These are phyloP conservation scores for Antigone vipio DNA, from an alignment of 2,113 vertebrate genomes.

Conservation along the genomic window DNA sequence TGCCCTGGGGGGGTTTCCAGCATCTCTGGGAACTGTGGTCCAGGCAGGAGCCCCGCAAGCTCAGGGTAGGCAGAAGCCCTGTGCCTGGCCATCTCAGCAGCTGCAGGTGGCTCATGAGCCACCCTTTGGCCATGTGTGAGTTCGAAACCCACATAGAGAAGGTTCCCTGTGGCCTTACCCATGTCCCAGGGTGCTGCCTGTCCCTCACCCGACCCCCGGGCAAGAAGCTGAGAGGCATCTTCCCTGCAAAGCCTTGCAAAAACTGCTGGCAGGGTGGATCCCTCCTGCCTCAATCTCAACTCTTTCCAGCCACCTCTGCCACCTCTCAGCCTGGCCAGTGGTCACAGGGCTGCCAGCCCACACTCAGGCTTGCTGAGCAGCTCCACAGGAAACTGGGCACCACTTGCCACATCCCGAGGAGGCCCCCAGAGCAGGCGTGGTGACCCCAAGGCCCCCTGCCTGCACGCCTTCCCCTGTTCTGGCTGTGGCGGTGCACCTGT, in stretches of 20 bases:
- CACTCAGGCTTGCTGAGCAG: rapidly evolving
- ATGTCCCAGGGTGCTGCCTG: neutral
- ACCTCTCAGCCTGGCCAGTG: neutral
- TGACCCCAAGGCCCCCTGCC: neutral
- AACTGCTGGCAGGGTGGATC: neutral
- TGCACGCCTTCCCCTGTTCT: neutral
- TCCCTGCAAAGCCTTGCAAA: neutral
- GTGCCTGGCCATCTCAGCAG: neutral
- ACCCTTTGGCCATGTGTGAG: rapidly evolving
- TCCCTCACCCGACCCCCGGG: neutral
- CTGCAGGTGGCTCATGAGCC: rapidly evolving
- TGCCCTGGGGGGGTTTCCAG: neutral
- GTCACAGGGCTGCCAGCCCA: neutral
- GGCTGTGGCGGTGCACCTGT: too few species aligned
- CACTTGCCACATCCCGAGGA: neutral
- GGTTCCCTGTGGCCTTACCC: neutral
- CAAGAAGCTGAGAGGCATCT: neutral
- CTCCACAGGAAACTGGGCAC: neutral
- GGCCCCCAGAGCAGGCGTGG: neutral
- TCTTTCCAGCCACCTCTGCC: neutral
- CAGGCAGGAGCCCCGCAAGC: neutral
- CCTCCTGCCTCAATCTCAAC: rapidly evolving
- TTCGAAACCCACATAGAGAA: neutral
- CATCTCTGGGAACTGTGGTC: rapidly evolving
- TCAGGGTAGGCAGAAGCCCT: neutral